Conservation (phyloP, 2,797 vertebrate species). For the Eremophila alpestris region DNA sequence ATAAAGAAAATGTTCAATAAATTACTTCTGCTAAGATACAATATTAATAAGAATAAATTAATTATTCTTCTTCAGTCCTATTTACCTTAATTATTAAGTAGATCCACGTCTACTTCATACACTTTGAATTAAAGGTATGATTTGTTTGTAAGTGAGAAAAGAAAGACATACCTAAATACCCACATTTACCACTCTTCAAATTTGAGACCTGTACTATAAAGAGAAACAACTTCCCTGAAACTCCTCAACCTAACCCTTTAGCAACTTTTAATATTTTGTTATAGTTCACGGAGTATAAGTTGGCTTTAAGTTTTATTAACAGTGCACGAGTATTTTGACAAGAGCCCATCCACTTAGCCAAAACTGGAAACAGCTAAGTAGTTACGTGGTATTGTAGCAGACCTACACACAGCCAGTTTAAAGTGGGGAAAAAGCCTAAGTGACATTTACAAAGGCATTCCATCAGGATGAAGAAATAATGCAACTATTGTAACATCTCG, state of each 20-base stretch:
- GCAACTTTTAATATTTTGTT: not conserved
- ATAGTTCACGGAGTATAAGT: not conserved
- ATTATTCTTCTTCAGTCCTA: not conserved
- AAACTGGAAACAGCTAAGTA: not conserved
- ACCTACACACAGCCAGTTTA: not conserved
- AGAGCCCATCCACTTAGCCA: not conserved
- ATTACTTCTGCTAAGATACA: not conserved
- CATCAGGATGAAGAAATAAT: not conserved
- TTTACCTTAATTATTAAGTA: not conserved
- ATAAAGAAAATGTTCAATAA: not conserved
- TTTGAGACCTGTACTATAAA: not conserved
- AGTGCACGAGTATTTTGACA: not conserved
- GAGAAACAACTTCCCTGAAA: not conserved
- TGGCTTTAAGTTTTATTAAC: not conserved
- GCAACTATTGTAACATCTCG: not conserved
- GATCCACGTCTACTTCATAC: not conserved
- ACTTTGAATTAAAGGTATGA: not conserved
- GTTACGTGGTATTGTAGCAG: not conserved
- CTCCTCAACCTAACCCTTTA: not conserved
- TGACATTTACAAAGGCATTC: not conserved
- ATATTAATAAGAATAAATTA: not conserved
- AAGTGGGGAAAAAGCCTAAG: not conserved
- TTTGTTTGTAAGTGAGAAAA: not conserved
- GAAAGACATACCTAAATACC: not conserved
- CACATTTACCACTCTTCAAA: not conserved